A percentile compares a stretch with the other conserved stretches of the same genome.
These are phyloP conservation scores for Gobius niger DNA, from an alignment of 2,113 vertebrate genomes.

Conservation along the genomic window DNA sequence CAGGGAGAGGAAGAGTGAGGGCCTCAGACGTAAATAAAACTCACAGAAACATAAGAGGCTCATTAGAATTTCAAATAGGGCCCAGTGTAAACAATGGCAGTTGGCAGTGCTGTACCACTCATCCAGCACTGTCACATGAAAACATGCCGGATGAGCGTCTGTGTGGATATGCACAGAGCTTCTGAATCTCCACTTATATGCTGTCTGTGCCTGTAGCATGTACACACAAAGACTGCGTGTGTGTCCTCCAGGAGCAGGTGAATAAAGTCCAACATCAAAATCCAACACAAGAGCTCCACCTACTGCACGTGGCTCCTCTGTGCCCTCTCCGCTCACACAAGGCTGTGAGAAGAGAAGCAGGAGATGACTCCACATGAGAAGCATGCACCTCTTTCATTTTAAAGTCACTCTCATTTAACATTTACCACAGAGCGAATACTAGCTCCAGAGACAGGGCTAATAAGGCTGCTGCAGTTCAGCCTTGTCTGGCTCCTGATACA, in stretches of 20 bases:
- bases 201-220: constrained; percentile 42
- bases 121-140: constrained; percentile 49
- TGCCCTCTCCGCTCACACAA: constrained; percentile 52
- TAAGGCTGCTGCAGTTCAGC: constrained; percentile 46
- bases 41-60: constrained; percentile 43
- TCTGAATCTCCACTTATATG: constrained; percentile 43
- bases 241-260: constrained; percentile 68
- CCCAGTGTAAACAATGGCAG: constrained; percentile 58
- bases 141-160: constrained; percentile 51
- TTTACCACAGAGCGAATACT: constrained; percentile 33
- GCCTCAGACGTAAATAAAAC: constrained; percentile 43
- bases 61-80: constrained; percentile 64
- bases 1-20: constrained; percentile 24
- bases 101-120: constrained; percentile 47
- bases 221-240: constrained; percentile 31
- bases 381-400: constrained; percentile 22
- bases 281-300: constrained; percentile 81
- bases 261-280: constrained; percentile 61
- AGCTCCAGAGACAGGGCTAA: constrained; percentile 47
- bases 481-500: constrained; percentile 45
- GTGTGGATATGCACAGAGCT: constrained; percentile 17
- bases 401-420: constrained; percentile 35
- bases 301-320: constrained; percentile 68
- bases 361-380: constrained; percentile 12
- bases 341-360: constrained; percentile 37